Evolutionary conservation across 2,797 vertebrate species (phyloP).

Genomic region (Discoglossus pictus): DNA sequence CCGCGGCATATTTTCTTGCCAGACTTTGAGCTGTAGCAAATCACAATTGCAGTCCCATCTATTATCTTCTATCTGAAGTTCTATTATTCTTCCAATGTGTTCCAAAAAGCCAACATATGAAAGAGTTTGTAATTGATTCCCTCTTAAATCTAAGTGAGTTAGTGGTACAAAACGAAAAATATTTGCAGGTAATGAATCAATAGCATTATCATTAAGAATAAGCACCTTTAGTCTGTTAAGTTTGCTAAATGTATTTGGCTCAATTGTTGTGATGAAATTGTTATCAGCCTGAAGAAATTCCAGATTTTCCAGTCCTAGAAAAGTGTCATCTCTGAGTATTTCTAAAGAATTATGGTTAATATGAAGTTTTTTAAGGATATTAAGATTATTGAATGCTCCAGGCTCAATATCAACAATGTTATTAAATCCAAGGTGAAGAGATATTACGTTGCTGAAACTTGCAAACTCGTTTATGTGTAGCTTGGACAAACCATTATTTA

Average conservation of each 20-base stretch:
- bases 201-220: constrained; percentile 96
- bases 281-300: constrained; percentile 98
- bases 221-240: constrained; percentile 95
- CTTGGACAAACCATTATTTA: constrained; percentile 88
- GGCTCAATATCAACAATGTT: constrained; percentile 93
- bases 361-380: constrained; percentile 91
- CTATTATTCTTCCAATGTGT: constrained; percentile 94
- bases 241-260: constrained; percentile 96
- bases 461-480: constrained; percentile 86
- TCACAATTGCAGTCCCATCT: constrained; percentile 94
- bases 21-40: constrained; percentile 87
- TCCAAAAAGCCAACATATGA: constrained; percentile 95
- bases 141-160: constrained; percentile 94
- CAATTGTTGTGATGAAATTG: constrained; percentile 94
- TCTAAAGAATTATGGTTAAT: constrained; percentile 98
- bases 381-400: constrained; percentile 87
- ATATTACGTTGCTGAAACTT: constrained; percentile 83
- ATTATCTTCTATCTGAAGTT: constrained; percentile 94
- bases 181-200: constrained; percentile 91
- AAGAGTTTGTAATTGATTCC: constrained; percentile 91
- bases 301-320: constrained; percentile 91
- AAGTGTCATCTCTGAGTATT: constrained; percentile 92
- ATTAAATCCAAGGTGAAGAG: constrained; percentile 94
- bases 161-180: constrained; percentile 96
- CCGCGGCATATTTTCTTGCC: constrained; percentile 96